phyloP scores from a whole-genome alignment of 2,113 vertebrate species.

The Gymnobelideus leadbeateri region DNA sequence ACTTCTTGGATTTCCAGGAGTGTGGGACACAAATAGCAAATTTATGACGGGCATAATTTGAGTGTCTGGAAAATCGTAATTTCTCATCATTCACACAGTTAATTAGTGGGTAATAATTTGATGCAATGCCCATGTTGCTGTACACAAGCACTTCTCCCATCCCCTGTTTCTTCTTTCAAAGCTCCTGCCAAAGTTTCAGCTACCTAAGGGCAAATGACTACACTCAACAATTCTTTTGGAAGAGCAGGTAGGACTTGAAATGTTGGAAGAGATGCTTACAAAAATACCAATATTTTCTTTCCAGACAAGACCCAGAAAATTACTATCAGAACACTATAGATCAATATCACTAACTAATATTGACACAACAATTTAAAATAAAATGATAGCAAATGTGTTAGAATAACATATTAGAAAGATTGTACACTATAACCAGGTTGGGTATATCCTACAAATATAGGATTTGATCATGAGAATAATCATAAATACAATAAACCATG shows the following conservation, averaged over 20 bases:
- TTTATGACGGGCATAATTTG: slow-evolving; percentile 53
- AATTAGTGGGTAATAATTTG: slow-evolving; percentile 11
- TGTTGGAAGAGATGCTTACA: background rate
- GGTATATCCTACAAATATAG: background rate
- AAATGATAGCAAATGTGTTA: background rate
- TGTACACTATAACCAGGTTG: background rate
- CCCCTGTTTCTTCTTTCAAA: background rate
- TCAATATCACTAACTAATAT: background rate
- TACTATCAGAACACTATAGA: background rate
- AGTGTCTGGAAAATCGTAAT: slow-evolving; percentile 31
- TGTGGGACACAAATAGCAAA: slow-evolving; percentile 20
- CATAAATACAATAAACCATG: background rate
- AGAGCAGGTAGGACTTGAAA: background rate
- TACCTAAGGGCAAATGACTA: slow-evolving; percentile 1
- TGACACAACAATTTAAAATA: background rate
- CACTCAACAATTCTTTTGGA: slow-evolving; percentile 30
- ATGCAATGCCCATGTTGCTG: background rate
- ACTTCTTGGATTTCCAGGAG: slow-evolving; percentile 25
- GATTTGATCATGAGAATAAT: background rate
- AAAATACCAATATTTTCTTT: background rate
- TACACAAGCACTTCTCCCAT: background rate
- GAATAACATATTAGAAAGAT: background rate
- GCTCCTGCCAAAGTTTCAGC: background rate
- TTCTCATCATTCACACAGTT: slow-evolving; percentile 20
- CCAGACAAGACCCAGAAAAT: background rate